A percentile compares a stretch with the other conserved stretches of the same genome.
Evolutionary conservation across 92 coral and sea anemone species (phyloP).

Genomic region (Porites lobata): DNA sequence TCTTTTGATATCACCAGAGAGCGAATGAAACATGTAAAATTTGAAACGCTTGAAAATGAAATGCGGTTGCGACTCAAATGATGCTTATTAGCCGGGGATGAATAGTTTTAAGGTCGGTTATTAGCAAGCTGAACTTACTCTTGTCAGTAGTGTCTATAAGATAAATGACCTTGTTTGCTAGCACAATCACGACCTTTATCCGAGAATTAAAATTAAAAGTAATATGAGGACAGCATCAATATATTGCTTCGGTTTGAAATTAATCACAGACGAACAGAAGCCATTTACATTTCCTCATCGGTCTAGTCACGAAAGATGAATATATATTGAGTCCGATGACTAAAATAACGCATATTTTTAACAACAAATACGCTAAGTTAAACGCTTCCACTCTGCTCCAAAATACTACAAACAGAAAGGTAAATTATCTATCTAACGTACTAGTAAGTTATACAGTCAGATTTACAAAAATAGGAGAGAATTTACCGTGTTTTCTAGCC

Average conservation of each 20-base stretch:
- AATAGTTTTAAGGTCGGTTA: neutral
- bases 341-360: constrained; percentile 44
- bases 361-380: constrained; percentile 11
- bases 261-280: neutral
- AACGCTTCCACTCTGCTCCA: neutral
- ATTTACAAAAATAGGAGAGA: constrained; percentile 5
- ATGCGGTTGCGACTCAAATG: neutral
- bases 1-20: neutral
- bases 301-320: constrained; percentile 40
- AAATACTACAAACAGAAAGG: constrained; percentile 1
- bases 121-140: neutral
- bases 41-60: neutral
- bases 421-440: constrained; percentile 34
- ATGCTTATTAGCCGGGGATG: neutral
- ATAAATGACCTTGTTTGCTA: neutral
- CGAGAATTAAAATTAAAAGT: neutral
- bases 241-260: neutral
- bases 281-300: neutral
- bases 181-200: neutral
- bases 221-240: neutral
- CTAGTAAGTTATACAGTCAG: neutral
- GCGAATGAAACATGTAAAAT: neutral
- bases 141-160: neutral
- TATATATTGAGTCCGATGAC: constrained; percentile 10
- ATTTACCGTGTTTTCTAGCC: constrained; percentile 32